Evolutionary conservation across 1,140 invertebrate genomes (phyloP), one percentile per base, ranked within the genome.

Genomic region (Nixonia krombeini): DNA sequence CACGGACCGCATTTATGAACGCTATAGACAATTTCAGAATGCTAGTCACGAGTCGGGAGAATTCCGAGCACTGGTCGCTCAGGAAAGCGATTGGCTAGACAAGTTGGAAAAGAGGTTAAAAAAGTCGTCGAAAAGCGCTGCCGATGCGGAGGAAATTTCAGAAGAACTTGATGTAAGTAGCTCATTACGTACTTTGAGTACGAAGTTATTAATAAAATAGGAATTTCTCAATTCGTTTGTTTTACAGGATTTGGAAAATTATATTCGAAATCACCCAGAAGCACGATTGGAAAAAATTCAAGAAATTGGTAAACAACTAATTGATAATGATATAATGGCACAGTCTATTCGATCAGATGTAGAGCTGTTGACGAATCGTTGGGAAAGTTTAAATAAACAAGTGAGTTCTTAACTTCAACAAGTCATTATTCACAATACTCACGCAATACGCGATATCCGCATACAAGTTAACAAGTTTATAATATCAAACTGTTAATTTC

Each of bases 131-230:
- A 90, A 91, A 62, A 87, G 87, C 73, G 91, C 91, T 62, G 92
- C 91, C n/a, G 95, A 96, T 86, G 94, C 94, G n/a, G 95, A 97
- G 85, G 95, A 97, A 84, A 92, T 96, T 56, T 93, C 93, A 18
- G 94, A 95, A 76, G 92, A 95, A 76, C 86, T 96, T 28, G 93
- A 95, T 85, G 94, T 96, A 81, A 90, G 90, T 86, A 33, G 18
- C 12, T 5, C 17, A 12, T 23, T 12, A 31, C 18, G 21, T 33
- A 1, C n/a, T n/a, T n/a, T n/a, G n/a, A n/a, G n/a, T n/a, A n/a
- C n/a, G n/a, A n/a, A n/a, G n/a, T n/a, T n/a, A n/a, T n/a, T n/a
- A n/a, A n/a, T n/a, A n/a, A n/a, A n/a, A n/a, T n/a, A n/a, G n/a
- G n/a, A n/a, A n/a, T n/a, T n/a, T n/a, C n/a, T n/a, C n/a, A n/a